Evolutionary conservation across 2,113 vertebrate genomes (phyloP).

Genomic region (Nycticorax nycticorax): DNA sequence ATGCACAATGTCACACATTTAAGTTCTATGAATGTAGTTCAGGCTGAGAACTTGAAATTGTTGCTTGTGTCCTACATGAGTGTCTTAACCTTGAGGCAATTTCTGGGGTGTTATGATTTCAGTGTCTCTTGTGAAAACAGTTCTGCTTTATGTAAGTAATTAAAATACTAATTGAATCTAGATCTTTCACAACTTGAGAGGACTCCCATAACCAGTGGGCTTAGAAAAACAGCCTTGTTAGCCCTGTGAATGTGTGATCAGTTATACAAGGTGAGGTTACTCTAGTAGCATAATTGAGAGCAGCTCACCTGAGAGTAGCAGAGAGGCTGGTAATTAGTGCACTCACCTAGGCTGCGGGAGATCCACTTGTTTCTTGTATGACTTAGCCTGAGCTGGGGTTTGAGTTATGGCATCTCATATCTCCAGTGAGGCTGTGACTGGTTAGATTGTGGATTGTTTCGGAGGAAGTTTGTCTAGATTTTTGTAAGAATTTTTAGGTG

Average conservation of each 20-base stretch:
- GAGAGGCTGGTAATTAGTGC: not conserved
- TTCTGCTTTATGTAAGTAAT: conserved; percentile 59
- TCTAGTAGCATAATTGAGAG: conserved; percentile 44
- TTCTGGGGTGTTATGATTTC: not conserved
- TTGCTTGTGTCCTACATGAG: not conserved
- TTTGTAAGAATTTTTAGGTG: not conserved
- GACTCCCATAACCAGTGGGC: conserved; percentile 11
- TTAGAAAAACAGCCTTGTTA: conserved; percentile 28
- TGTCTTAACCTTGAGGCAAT: conserved; percentile 50
- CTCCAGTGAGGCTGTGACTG: not conserved
- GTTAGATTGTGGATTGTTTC: not conserved
- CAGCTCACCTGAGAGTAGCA: conserved; percentile 30
- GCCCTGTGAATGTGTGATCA: conserved; percentile 31
- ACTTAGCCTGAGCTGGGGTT: not conserved
- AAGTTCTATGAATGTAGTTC: not conserved
- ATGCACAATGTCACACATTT: not conserved
- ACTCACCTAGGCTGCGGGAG: not conserved
- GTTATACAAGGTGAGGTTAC: conserved; percentile 25
- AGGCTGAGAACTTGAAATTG: not conserved
- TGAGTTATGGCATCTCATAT: not conserved
- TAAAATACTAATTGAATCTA: conserved; percentile 63
- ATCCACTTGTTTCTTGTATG: not conserved
- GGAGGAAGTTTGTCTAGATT: not conserved
- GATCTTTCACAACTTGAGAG: conserved; percentile 18
- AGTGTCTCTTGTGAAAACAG: not conserved